A percentile compares a stretch with the other conserved stretches of the same genome.
These are phyloP conservation scores for Diceros bicornis DNA, from an alignment of 2,797 vertebrate genomes.

Conservation along the genomic window DNA sequence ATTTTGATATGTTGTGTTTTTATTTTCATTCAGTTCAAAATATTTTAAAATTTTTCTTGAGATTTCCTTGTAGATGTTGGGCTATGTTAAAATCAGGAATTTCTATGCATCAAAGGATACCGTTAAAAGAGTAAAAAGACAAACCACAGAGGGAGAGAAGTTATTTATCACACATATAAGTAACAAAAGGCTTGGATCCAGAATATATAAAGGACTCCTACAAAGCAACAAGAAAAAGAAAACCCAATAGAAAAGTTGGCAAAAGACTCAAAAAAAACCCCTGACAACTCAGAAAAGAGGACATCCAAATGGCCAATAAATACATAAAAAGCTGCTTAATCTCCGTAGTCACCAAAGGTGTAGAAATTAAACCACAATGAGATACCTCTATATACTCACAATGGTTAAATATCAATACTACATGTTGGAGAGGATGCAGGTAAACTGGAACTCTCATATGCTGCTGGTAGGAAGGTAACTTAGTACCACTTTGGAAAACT, in stretches of 20 bases:
- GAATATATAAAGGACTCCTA: not conserved
- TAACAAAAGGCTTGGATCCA: not conserved
- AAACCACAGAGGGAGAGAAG: not conserved
- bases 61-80: not conserved
- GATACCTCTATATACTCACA: not conserved
- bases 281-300: not conserved
- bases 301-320: not conserved
- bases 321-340: not conserved
- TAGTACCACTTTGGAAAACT: not conserved
- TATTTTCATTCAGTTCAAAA: constrained; percentile 50
- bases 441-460: not conserved
- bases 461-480: not conserved
- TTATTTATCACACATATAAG: not conserved
- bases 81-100: not conserved
- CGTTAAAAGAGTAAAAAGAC: constrained; percentile 26
- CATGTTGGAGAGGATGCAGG: not conserved
- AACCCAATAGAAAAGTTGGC: not conserved
- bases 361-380: not conserved
- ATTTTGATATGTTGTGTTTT: constrained; percentile 4
- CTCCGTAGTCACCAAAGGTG: not conserved
- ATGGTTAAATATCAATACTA: not conserved
- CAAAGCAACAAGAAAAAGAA: constrained; percentile 49
- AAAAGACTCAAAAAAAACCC: not conserved
- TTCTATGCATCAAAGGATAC: not conserved
- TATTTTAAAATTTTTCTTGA: not conserved